Percentiles rank a stretch among this genome's conserved stretches.
Conservation (phyloP, 1,140 invertebrate genomes). For the Drosophila dunni region DNA sequence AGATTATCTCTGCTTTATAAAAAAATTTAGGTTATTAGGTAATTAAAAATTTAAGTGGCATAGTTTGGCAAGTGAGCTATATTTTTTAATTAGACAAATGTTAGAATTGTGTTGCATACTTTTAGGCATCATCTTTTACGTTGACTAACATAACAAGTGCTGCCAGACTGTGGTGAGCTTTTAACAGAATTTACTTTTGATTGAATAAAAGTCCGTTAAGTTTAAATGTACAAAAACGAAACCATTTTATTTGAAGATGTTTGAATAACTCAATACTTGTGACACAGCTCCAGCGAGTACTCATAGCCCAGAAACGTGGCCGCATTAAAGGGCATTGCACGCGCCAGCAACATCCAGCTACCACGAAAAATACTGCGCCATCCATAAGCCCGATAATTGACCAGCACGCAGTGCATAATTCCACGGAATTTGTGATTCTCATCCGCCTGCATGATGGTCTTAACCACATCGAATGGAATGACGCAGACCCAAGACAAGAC, state of each 20-base stretch:
- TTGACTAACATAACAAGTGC: background rate
- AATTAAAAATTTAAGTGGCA: background rate
- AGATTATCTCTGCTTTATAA: background rate
- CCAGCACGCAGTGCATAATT: constrained; percentile 82
- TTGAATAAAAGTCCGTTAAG: constrained; percentile 2
- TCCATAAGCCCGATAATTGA: constrained; percentile 86
- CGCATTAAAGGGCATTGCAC: constrained; percentile 90
- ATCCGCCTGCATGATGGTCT: constrained; percentile 90
- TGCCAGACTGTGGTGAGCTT: background rate
- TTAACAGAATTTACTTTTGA: background rate
- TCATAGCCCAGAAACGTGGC: constrained; percentile 89
- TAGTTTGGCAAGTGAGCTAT: background rate
- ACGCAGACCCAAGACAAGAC: constrained; percentile 89
- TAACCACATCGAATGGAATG: constrained; percentile 91
- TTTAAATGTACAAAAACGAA: constrained; percentile 6
- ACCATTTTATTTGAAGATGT: constrained; percentile 23
- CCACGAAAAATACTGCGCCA: constrained; percentile 87
- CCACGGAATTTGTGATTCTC: constrained; percentile 83
- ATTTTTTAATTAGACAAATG: background rate
- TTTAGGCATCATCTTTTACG: background rate
- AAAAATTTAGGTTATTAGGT: background rate
- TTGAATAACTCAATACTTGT: constrained; percentile 33
- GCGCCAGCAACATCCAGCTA: constrained; percentile 86
- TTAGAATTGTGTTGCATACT: background rate
- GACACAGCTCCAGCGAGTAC: constrained; percentile 79